A percentile compares a stretch with the other conserved stretches of the same genome.
phyloP scores from a whole-genome alignment of 2,888 invertebrate genomes.

The Ophion ellenae region DNA sequence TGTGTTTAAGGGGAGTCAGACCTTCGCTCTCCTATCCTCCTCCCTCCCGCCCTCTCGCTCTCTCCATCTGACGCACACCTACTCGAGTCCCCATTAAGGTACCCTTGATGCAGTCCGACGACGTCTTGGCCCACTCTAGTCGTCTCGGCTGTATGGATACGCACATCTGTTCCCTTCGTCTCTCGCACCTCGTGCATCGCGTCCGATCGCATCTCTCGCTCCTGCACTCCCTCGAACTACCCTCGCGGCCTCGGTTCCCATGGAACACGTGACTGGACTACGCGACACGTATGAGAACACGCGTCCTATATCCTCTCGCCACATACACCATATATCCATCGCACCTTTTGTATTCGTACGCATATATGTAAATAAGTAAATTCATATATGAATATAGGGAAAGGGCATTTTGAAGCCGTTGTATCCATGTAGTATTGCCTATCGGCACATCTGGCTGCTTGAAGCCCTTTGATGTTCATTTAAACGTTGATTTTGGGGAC shows the following conservation, averaged over 20 bases:
- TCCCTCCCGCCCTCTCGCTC: conserved; percentile 27
- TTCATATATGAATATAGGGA: neutral
- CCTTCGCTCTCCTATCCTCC: conserved; percentile 1
- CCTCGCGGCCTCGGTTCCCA: conserved; percentile 54
- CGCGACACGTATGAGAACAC: conserved; percentile 46
- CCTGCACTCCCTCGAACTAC: conserved; percentile 12
- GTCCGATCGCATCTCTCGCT: conserved; percentile 37
- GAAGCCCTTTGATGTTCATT: no score
- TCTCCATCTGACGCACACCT: conserved; percentile 43
- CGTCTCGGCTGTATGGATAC: conserved; percentile 13
- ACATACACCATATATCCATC: neutral
- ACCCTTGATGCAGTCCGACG: conserved; percentile 13
- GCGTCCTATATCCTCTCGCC: conserved; percentile 46
- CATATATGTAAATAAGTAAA: neutral
- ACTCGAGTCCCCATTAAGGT: conserved; percentile 5
- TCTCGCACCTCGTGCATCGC: conserved; percentile 32
- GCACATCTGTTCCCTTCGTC: conserved; percentile 32
- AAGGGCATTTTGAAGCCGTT: no score
- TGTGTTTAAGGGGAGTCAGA: conserved; percentile 63
- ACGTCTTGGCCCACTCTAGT: conserved; percentile 39
- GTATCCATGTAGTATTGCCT: no score
- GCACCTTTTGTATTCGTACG: neutral
- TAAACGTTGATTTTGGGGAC: no score
- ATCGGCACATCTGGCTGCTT: no score
- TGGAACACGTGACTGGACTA: conserved; percentile 50